Percentiles rank a stretch among this genome's conserved stretches.
Evolutionary conservation across 2,113 vertebrate genomes (phyloP).

Genomic region (Canis aureus): DNA sequence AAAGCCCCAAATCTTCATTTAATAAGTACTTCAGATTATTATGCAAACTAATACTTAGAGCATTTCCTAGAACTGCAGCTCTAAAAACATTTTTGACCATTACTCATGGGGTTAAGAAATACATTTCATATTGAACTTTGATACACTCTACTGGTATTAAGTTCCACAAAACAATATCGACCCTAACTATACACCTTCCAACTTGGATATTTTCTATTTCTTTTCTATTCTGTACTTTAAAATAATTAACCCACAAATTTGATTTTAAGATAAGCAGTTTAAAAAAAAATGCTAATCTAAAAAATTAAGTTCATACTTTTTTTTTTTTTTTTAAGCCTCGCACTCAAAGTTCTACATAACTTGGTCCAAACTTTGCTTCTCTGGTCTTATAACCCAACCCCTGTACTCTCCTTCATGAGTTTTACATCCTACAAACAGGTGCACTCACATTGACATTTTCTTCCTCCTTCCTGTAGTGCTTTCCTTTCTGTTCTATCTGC

Average conservation of each 20-base stretch:
- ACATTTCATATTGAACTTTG: background rate
- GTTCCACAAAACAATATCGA: conserved; percentile 34
- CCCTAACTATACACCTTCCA: background rate
- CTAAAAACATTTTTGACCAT: background rate
- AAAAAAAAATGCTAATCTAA: background rate
- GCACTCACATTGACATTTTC: background rate
- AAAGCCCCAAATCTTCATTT: background rate
- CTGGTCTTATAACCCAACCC: background rate
- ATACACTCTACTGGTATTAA: background rate
- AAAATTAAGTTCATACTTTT: background rate
- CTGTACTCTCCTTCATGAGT: background rate
- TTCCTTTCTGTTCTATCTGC: background rate
- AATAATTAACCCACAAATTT: background rate
- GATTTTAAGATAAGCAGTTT: background rate
- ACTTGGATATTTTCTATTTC: background rate
- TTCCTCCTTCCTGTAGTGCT: background rate
- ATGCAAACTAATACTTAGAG: background rate
- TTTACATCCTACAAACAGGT: conserved; percentile 6
- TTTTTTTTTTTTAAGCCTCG: background rate
- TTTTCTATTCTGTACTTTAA: background rate
- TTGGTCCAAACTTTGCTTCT: background rate
- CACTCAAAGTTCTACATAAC: background rate
- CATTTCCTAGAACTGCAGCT: background rate
- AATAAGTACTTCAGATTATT: background rate
- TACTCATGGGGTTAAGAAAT: background rate